Evolutionary conservation across 2,113 vertebrate genomes (phyloP).

Genomic region (Aplodontia rufa): DNA sequence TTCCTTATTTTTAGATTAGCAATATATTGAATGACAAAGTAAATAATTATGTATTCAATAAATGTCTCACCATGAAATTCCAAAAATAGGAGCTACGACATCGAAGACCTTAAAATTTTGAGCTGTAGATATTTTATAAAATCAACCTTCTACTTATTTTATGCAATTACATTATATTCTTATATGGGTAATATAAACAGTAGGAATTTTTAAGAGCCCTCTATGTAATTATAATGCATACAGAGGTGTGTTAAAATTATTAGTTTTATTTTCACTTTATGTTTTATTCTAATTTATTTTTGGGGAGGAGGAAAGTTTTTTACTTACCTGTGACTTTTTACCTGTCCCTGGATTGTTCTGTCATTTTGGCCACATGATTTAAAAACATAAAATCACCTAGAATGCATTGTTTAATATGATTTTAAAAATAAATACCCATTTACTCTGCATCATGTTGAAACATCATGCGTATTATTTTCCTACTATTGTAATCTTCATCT

Average conservation of each 20-base stretch:
- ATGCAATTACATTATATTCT: neutral
- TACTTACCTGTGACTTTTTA: neutral
- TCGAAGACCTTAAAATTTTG: neutral
- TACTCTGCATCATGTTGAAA: neutral
- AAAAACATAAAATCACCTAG: neutral
- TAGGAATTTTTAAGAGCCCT: neutral
- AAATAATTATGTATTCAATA: neutral
- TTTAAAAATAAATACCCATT: neutral
- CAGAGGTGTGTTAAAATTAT: neutral
- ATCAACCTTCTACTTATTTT: neutral
- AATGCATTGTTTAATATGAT: neutral
- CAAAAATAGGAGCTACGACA: neutral
- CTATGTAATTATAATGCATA: neutral
- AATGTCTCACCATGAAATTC: neutral
- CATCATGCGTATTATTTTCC: neutral
- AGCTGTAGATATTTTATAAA: neutral
- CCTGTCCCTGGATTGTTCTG: neutral
- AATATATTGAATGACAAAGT: neutral
- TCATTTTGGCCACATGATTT: neutral
- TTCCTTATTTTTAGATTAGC: neutral
- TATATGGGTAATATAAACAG: neutral
- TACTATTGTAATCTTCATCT: neutral
- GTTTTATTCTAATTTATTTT: neutral
- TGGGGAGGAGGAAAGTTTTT: no score
- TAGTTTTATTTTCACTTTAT: neutral